These are phyloP conservation scores for Scolopax bukidnonensis DNA, from an alignment of 2,797 vertebrate genomes.

Conservation along the genomic window DNA sequence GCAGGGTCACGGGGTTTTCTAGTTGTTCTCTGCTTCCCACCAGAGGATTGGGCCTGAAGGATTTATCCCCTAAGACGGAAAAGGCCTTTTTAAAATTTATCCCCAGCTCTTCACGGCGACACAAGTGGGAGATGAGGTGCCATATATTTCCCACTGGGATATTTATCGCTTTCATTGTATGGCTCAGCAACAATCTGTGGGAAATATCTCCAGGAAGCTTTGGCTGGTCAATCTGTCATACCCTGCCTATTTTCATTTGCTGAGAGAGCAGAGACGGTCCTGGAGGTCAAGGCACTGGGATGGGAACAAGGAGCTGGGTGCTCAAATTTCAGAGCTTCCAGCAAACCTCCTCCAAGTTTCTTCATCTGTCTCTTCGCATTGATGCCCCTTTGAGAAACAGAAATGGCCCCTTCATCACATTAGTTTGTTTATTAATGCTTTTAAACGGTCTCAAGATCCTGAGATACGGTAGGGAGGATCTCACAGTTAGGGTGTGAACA, in stretches of 20 bases:
- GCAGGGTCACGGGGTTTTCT: conserved; percentile 39
- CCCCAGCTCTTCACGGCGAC: conserved; percentile 16
- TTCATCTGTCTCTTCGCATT: not conserved
- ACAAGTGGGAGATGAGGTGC: conserved; percentile 45
- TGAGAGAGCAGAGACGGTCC: not conserved
- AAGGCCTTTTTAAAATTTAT: conserved; percentile 28
- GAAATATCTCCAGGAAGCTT: conserved; percentile 49
- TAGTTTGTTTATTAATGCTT: not conserved
- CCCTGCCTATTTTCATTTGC: not conserved
- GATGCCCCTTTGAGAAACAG: not conserved
- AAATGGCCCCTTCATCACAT: not conserved
- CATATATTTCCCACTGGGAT: conserved; percentile 49
- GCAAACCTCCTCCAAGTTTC: not conserved
- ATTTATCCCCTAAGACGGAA: conserved; percentile 71
- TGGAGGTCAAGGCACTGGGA: not conserved
- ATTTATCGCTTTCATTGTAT: conserved; percentile 62
- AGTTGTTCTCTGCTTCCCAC: conserved; percentile 38
- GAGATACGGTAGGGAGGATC: not conserved
- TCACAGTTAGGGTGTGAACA: not conserved
- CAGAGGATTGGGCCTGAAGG: conserved; percentile 64
- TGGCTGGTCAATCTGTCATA: conserved; percentile 38
- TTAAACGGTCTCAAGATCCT: not conserved
- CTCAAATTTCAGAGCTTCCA: not conserved
- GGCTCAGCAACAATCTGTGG: conserved; percentile 24
- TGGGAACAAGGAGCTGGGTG: not conserved